Percentiles rank a stretch among this genome's conserved stretches.
These are phyloP conservation scores for Leontopithecus rosalia DNA, from an alignment of 2,797 vertebrate genomes.

Conservation along the genomic window DNA sequence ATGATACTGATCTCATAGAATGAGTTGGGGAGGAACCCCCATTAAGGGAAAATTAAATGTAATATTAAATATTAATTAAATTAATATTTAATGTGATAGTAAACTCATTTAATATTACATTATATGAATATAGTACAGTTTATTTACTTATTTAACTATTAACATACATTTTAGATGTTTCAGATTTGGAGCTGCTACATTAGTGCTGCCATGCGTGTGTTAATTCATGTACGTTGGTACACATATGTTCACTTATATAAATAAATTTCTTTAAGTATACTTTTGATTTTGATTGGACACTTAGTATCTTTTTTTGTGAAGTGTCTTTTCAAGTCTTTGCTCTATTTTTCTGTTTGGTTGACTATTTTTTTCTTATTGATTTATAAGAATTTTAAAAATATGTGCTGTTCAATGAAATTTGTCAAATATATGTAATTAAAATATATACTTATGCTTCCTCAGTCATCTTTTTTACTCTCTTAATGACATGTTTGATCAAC, in stretches of 20 bases:
- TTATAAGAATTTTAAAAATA: background rate
- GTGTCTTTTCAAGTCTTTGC: background rate
- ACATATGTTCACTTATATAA: background rate
- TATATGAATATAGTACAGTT: background rate
- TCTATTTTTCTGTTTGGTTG: background rate
- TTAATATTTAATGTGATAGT: too few species aligned
- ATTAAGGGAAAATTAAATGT: too few species aligned
- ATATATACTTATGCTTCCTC: background rate
- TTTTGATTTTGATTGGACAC: background rate
- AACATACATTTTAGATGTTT: background rate
- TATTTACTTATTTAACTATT: conserved; percentile 14
- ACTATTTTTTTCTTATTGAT: background rate
- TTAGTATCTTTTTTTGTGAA: background rate
- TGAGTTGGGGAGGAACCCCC: background rate
- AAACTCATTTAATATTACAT: background rate
- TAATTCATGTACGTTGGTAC: background rate
- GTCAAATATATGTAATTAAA: background rate
- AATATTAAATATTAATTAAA: too few species aligned
- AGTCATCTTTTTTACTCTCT: background rate
- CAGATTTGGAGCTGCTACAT: background rate
- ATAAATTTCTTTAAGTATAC: background rate
- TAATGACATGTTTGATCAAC: too few species aligned
- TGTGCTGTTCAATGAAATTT: background rate
- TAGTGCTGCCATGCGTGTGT: background rate
- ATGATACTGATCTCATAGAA: background rate